Evolutionary conservation across 2,113 vertebrate species (phyloP).

Genomic region (Rhodinocichla rosea): DNA sequence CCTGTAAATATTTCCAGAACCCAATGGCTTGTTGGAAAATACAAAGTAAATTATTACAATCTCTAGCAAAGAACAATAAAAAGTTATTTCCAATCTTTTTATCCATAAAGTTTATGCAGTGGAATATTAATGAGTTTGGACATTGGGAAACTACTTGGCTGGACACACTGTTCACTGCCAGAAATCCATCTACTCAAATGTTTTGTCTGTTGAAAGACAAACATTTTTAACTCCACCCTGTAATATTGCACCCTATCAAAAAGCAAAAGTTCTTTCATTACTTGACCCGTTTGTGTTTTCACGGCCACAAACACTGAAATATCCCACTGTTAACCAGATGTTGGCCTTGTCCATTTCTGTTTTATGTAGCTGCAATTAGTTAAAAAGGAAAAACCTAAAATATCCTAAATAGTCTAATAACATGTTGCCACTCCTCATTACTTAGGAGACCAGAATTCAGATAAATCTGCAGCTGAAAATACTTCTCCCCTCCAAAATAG

Average conservation of each 20-base stretch:
- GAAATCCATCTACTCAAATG: conserved; percentile 24
- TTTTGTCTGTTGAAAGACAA: conserved; percentile 51
- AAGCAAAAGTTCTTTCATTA: not conserved
- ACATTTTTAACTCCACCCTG: conserved; percentile 45
- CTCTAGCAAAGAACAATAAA: conserved; percentile 27
- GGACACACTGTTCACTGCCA: conserved; percentile 14
- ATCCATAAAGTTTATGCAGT: conserved; percentile 44
- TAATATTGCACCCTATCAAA: not conserved
- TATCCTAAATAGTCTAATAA: not conserved
- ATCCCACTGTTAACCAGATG: not conserved
- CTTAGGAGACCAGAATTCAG: not conserved
- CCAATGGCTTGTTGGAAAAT: conserved; percentile 46
- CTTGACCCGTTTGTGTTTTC: not conserved
- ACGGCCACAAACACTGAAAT: not conserved
- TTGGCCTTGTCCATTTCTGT: not conserved
- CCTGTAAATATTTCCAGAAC: conserved; percentile 73
- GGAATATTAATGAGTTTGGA: conserved; percentile 49
- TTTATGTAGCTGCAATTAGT: not conserved
- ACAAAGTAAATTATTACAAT: conserved; percentile 42
- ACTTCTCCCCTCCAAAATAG: not conserved
- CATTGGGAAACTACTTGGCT: conserved; percentile 45
- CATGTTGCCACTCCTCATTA: not conserved
- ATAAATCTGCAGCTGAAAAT: not conserved
- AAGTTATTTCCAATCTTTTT: conserved; percentile 37
- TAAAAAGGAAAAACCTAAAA: not conserved